Base-by-base conservation (phyloP, 1,140 invertebrate genomes). In the Megalopta genalis region DNA sequence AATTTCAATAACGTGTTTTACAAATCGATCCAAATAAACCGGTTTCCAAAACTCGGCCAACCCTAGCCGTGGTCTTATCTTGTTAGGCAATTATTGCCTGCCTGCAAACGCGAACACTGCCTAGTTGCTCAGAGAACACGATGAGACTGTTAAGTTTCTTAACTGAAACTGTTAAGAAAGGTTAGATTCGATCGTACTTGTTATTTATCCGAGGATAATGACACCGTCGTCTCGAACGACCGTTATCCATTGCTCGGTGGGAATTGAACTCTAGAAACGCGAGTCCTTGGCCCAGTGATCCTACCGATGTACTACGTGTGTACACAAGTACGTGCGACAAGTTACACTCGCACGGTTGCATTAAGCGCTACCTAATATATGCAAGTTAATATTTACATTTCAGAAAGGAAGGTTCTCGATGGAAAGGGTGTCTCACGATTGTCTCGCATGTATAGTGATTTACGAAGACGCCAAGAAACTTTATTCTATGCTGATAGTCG, bases 271-370 rank as follows among this genome's bases (percentile, higher is more conserved):
- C 63, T 62, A 65, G 21, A 27, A 23, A 64, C 54, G 39, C 39
- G 59, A 84, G 82, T 84, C 87, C 87, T 88, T 88, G 87, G 73
- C 86, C 82, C 52, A 79, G n/a, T 86, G 84, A 86, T 78, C 77
- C 81, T 82, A 80, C 42, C 62, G 21, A 14, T n/a, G 32, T 69
- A n/a, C 71, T 67, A 67, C 23, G 37, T 64, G 10, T 46, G 42
- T 46, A 12, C 42, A 46, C 42, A 46, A 46, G 42, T 46, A 12
- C 42, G 42, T 10, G 42, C 59, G 14, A 27, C 54, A 32, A 23
- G 39, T 32, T 52, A 23, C 65, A 63, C 42, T 80, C 69, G 52
- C 42, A 32, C 52, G 68, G 64, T 59, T 62, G 68, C 60, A 76
- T 71, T 84, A 81, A 25, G 65, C 63, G 49, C 49, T 37, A 49